Conservation (phyloP, 2,113 vertebrate species). For the Ariopsis seemanni region DNA sequence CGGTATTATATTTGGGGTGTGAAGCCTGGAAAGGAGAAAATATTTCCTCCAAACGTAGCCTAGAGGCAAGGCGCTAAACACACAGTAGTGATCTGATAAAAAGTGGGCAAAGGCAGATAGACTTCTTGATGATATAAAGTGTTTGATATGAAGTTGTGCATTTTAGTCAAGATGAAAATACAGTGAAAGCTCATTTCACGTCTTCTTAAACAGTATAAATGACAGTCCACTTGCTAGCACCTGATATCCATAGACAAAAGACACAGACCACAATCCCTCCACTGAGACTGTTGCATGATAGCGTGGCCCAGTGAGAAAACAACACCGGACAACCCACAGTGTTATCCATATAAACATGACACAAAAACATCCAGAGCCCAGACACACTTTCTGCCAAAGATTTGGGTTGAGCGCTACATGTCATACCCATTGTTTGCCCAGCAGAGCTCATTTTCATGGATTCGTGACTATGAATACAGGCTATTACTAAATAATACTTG, state of each 20-base stretch:
- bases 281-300: constrained; percentile 3
- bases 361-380: constrained; percentile 5
- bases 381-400: neutral
- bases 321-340: constrained; percentile 4
- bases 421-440: constrained; percentile 28
- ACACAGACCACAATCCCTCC: constrained; percentile 12
- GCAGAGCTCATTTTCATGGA: constrained; percentile 24
- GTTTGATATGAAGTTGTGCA: neutral
- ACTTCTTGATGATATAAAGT: neutral
- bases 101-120: neutral
- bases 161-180: constrained; percentile 19
- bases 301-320: neutral
- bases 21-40: constrained; percentile 3
- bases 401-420: constrained; percentile 24
- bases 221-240: constrained; percentile 1
- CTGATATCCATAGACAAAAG: constrained; percentile 15
- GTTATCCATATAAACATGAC: constrained; percentile 19
- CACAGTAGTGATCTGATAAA: neutral
- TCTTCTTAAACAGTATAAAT: constrained; percentile 10
- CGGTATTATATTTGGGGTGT: neutral
- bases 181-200: constrained; percentile 1
- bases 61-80: neutral
- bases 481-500: constrained; percentile 37
- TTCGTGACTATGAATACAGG: constrained; percentile 33
- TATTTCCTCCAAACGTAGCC: constrained; percentile 8